A percentile compares a stretch with the other conserved stretches of the same genome.
Evolutionary conservation across 1,140 invertebrate species (phyloP).

Genomic region (Sinella curviseta): DNA sequence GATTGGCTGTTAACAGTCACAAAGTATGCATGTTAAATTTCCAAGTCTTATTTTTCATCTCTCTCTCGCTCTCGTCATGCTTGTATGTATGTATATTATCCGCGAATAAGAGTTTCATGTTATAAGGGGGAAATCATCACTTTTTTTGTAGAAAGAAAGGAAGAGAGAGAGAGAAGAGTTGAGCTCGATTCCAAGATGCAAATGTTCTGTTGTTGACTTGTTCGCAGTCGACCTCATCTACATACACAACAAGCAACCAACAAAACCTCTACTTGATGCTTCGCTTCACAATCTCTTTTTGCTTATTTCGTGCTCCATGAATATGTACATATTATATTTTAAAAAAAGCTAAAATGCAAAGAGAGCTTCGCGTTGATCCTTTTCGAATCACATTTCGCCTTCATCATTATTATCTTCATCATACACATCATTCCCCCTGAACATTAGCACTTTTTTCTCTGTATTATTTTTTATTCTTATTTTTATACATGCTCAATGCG

Average conservation of each 20-base stretch:
- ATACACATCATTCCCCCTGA: background rate
- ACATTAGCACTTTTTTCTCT: no score
- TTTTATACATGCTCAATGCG: no score
- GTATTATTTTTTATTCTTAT: no score
- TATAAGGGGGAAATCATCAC: background rate
- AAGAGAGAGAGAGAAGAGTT: no score
- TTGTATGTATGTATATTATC: conserved; percentile 1
- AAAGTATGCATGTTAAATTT: conserved; percentile 26
- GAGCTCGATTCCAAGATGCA: background rate
- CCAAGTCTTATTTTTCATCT: conserved; percentile 8
- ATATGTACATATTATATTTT: conserved; percentile 4
- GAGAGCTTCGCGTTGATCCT: conserved; percentile 9
- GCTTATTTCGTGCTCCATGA: no score
- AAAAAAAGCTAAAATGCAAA: background rate
- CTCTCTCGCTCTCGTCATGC: conserved; percentile 1
- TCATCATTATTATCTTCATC: background rate
- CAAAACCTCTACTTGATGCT: background rate
- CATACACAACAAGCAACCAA: conserved; percentile 17
- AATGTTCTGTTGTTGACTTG: background rate
- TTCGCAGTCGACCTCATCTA: background rate
- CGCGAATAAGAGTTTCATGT: conserved; percentile 4
- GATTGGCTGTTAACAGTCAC: conserved; percentile 28
- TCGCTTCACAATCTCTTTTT: conserved; percentile 11
- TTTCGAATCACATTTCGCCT: conserved; percentile 17
- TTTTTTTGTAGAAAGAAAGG: no score